A percentile compares a stretch with the other conserved stretches of the same genome.
Conservation (phyloP, 2,113 vertebrate species). For the Antidorcas marsupialis region DNA sequence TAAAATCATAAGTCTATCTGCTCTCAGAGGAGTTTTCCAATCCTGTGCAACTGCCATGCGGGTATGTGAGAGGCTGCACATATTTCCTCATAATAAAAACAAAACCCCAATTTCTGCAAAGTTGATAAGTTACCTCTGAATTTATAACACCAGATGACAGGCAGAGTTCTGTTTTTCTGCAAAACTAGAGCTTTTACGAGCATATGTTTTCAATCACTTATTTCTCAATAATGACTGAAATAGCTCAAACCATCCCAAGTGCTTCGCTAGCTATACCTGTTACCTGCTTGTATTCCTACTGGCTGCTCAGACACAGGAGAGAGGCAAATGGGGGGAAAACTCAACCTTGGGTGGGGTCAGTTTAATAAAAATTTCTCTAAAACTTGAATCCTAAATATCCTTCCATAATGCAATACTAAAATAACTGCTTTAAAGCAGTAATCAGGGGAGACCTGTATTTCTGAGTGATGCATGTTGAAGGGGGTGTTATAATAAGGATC, state of each 20-base stretch:
- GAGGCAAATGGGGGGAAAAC: background rate
- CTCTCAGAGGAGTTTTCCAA: background rate
- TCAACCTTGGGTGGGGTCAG: background rate
- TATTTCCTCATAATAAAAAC: constrained; percentile 46
- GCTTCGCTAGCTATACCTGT: background rate
- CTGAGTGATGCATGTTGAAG: background rate
- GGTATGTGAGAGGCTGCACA: background rate
- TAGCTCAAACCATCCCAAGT: background rate
- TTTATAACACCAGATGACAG: background rate
- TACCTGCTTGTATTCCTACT: background rate
- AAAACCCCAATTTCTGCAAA: background rate
- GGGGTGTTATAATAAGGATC: background rate
- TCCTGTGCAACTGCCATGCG: background rate
- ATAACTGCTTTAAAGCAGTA: background rate
- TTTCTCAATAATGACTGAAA: background rate
- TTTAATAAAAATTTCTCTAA: background rate
- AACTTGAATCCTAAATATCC: background rate
- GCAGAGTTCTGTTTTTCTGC: background rate
- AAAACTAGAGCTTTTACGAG: background rate
- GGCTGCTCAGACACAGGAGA: background rate
- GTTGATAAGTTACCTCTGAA: background rate
- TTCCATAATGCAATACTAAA: background rate
- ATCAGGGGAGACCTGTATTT: constrained; percentile 17
- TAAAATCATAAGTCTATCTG: background rate
- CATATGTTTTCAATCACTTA: constrained; percentile 43